phyloP scores from a whole-genome alignment of 2,888 invertebrate species.

The Ommatoiulus sabulosus region DNA sequence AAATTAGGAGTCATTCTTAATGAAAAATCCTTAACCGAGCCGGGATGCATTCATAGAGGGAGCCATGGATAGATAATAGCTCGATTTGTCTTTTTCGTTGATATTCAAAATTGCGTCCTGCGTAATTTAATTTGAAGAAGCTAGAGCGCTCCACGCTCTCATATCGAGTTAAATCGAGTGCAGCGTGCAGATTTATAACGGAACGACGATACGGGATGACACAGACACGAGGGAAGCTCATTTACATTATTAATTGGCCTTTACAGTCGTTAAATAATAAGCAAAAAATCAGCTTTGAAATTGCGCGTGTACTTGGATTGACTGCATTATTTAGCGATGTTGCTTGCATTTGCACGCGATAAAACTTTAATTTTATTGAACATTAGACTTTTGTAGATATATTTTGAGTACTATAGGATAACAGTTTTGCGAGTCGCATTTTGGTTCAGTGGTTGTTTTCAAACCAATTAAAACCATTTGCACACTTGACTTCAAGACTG shows the following conservation, averaged over 20 bases:
- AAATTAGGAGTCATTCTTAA: constrained; percentile 49
- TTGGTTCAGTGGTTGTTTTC: too few relatives aligned
- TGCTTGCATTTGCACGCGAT: background rate
- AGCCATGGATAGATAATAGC: constrained; percentile 27
- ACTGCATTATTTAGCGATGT: background rate
- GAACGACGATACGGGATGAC: background rate
- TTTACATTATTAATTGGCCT: background rate
- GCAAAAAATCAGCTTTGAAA: background rate
- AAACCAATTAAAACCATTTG: too few relatives aligned
- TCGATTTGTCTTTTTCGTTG: constrained; percentile 36
- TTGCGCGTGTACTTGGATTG: background rate
- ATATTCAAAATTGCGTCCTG: constrained; percentile 27
- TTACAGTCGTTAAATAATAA: background rate
- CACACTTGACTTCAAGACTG: too few relatives aligned
- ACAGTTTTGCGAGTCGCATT: too few relatives aligned
- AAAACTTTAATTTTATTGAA: background rate
- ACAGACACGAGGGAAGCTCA: background rate
- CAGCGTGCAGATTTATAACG: background rate
- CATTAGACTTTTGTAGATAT: background rate
- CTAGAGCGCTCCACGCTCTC: background rate
- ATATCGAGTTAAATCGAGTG: constrained; percentile 37
- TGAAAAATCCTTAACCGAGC: constrained; percentile 41
- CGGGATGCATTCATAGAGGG: background rate
- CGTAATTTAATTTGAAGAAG: constrained; percentile 47
- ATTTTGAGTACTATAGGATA: too few relatives aligned